phyloP scores from a whole-genome alignment of 2,888 invertebrate genomes.

The Willowsia nigromaculata region DNA sequence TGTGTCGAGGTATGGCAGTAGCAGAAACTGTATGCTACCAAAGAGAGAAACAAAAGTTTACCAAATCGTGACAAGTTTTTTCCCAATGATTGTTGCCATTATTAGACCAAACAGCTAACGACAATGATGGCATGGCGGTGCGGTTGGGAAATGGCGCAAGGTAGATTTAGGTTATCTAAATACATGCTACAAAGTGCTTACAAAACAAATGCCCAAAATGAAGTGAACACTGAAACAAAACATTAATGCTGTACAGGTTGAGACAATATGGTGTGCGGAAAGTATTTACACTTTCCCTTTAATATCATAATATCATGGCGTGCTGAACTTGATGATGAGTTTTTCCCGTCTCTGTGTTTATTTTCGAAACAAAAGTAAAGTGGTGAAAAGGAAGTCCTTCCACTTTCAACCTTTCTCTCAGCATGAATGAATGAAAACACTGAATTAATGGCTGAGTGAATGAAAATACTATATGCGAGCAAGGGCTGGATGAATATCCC shows the following conservation, averaged over 20 bases:
- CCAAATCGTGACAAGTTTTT: conserved; percentile 15
- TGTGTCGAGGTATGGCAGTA: not conserved
- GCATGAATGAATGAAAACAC: conserved; percentile 20
- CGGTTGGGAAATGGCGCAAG: not conserved
- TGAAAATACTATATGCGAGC: not conserved
- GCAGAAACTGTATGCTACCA: not conserved
- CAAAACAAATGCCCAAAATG: not conserved
- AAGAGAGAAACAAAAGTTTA: not conserved
- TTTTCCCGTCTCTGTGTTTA: not conserved
- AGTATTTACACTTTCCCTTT: not conserved
- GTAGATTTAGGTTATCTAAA: not conserved
- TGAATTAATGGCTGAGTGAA: conserved; percentile 8
- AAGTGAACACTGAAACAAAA: not conserved
- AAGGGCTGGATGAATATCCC: not conserved
- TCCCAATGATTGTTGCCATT: conserved; percentile 26
- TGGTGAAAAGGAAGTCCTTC: not conserved
- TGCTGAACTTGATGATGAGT: conserved; percentile 16
- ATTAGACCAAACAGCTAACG: conserved; percentile 3
- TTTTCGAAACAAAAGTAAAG: not conserved
- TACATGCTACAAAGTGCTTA: not conserved
- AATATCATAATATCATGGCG: not conserved
- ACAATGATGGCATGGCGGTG: not conserved
- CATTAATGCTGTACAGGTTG: not conserved
- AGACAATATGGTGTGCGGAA: not conserved
- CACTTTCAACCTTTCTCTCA: not conserved